Conservation (phyloP, 1,140 invertebrate genomes). For the Drosophila hydei region DNA sequence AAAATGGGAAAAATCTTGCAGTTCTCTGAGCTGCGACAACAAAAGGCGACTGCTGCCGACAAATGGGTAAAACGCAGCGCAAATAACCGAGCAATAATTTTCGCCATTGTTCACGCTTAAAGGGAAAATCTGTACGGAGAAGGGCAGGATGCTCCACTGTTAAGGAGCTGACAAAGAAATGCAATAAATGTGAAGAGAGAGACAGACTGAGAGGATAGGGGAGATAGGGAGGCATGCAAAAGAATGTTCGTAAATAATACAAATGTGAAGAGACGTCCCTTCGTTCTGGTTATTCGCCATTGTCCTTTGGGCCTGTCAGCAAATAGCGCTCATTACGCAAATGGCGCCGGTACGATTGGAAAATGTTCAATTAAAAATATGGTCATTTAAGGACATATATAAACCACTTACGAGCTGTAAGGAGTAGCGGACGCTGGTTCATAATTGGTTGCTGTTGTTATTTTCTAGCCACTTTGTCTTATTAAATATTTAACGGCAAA, state of each 20-base stretch:
- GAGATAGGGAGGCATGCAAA: slow-evolving; percentile 18
- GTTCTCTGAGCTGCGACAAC: slow-evolving; percentile 40
- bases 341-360: slow-evolving; percentile 38
- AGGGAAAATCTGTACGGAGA: neutral
- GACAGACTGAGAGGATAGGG: neutral
- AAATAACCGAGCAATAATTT: slow-evolving; percentile 77
- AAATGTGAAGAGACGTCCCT: slow-evolving; percentile 48
- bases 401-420: slow-evolving; percentile 68
- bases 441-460: slow-evolving; percentile 68
- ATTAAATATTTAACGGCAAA: slow-evolving; percentile 75
- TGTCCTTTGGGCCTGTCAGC: slow-evolving; percentile 31
- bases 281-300: slow-evolving; percentile 22
- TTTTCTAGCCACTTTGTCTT: slow-evolving; percentile 70
- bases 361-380: slow-evolving; percentile 74
- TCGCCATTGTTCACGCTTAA: slow-evolving; percentile 52
- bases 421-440: slow-evolving; percentile 21
- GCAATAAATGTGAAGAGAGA: slow-evolving; percentile 60
- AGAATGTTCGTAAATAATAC: slow-evolving; percentile 64
- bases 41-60: slow-evolving; percentile 46
- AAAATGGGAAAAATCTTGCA: slow-evolving; percentile 39
- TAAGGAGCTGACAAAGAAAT: slow-evolving; percentile 57
- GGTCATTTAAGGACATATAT: slow-evolving; percentile 18
- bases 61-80: slow-evolving; percentile 71
- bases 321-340: slow-evolving; percentile 47
- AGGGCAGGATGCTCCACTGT: neutral